Evolutionary conservation across 2,888 invertebrate genomes (phyloP).

Genomic region (Malachius bipustulatus): DNA sequence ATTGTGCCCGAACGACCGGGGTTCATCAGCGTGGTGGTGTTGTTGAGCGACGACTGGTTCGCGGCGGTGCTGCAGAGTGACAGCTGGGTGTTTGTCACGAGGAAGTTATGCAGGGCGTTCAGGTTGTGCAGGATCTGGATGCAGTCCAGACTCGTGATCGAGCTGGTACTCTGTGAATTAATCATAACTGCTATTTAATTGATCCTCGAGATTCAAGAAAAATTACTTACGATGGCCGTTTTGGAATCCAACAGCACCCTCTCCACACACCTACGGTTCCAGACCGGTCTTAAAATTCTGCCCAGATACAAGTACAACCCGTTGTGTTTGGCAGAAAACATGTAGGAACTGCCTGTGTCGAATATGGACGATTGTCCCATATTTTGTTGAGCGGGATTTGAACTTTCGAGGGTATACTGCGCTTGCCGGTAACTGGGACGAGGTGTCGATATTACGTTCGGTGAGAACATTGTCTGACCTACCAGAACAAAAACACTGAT

Average conservation of each 20-base stretch:
- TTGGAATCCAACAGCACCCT: constrained; percentile 42
- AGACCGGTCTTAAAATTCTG: constrained; percentile 77
- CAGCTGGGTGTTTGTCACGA: constrained; percentile 53
- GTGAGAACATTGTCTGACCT: constrained; percentile 24
- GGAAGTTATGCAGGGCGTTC: constrained; percentile 60
- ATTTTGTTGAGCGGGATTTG: constrained; percentile 18
- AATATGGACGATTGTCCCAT: constrained; percentile 18
- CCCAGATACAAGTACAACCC: constrained; percentile 86
- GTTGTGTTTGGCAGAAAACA: constrained; percentile 75
- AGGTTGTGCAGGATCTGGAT: constrained; percentile 62
- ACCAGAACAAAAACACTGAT: constrained; percentile 8
- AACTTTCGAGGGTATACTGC: constrained; percentile 8
- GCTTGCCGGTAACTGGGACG: constrained; percentile 22
- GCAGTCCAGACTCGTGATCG: constrained; percentile 58
- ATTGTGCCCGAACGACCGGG: constrained; percentile 25
- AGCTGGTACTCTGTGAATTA: constrained; percentile 50
- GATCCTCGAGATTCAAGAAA: constrained; percentile 4
- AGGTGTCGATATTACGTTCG: constrained; percentile 35
- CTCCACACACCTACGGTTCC: constrained; percentile 69
- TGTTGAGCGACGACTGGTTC: constrained; percentile 15
- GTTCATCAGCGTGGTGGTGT: constrained; percentile 20
- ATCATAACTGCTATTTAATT: not conserved
- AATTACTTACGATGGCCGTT: constrained; percentile 47
- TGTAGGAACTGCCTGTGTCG: constrained; percentile 24
- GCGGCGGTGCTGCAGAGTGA: constrained; percentile 19